Base-by-base conservation (phyloP, 1,140 invertebrate species). In the Drosophila nikananu region DNA sequence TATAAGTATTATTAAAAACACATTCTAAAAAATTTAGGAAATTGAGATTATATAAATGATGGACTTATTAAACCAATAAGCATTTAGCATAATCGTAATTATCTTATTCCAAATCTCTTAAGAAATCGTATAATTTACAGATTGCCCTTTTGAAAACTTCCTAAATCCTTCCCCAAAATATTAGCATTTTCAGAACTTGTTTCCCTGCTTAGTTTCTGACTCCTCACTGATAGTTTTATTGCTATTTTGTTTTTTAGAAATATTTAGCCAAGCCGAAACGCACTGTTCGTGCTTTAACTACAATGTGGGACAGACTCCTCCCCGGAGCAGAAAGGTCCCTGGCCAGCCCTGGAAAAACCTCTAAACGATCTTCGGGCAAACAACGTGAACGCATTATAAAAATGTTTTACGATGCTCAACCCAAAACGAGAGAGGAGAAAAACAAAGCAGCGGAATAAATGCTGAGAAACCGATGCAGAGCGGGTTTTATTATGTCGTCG, bases 401-500 rank as follows among this genome's bases (percentile, higher is more conserved):
- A 87, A 87, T 87, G 77, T 89, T 87, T 87, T 87, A 87, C 84
- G 84, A 87, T 83, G 86, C 66, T 67, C 65, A 57, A 60, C 37
- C 46, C 35, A 37, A 51, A 75, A 59, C 60, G 25, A 57, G 49
- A 64, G 39, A 27, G 21, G 17, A 51, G 67, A 58, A 66, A 64
- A 66, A 41, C 52, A 61, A 61, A 49, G 39, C 39, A 46, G 55
- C 44, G 51, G 74, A 70, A 49, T 65, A 80, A 82, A 83, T 44
- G 58, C 59, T 58, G 59, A 79, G 49, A 70, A 83, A 64, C 70
- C 51, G 83, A 81, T 60, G 52, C 74, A 64, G 67, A 87, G 84
- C 77, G 81, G 83, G 84, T 87, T 87, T 87, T 87, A 87, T 89
- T 78, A 75, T 89, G 84, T 83, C 70, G 77, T 84, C 67, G 55